Percentiles rank a stretch among this genome's conserved stretches.
phyloP scores from a whole-genome alignment of 92 coral and sea anemone genomes.

The Montipora capitata region DNA sequence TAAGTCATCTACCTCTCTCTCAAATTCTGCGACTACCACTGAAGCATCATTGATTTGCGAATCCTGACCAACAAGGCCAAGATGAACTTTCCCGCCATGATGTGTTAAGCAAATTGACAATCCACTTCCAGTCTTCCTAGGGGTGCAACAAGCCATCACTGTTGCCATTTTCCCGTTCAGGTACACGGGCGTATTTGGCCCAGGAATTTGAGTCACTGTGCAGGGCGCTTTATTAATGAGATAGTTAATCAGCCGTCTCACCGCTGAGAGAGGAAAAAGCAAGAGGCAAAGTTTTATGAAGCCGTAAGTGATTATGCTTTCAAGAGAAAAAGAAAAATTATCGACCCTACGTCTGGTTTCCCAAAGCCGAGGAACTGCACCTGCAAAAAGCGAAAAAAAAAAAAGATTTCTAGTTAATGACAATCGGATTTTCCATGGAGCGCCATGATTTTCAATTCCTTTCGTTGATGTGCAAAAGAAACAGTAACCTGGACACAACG shows the following conservation, averaged over 20 bases:
- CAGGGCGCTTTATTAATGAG: slow-evolving; percentile 81
- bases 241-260: slow-evolving; percentile 76
- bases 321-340: slow-evolving; percentile 74
- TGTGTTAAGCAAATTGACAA: slow-evolving; percentile 78
- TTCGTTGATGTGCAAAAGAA: too few relatives aligned
- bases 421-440: too few relatives aligned
- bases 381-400: slow-evolving; percentile 24
- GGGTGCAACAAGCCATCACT: slow-evolving; percentile 85
- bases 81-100: slow-evolving; percentile 80
- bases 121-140: slow-evolving; percentile 75
- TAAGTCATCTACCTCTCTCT: slow-evolving; percentile 78
- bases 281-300: slow-evolving; percentile 81
- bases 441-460: too few relatives aligned
- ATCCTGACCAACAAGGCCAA: slow-evolving; percentile 79
- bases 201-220: slow-evolving; percentile 79
- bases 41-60: slow-evolving; percentile 69
- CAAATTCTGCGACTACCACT: slow-evolving; percentile 80
- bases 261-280: slow-evolving; percentile 78
- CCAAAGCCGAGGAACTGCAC: slow-evolving; percentile 97
- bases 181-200: slow-evolving; percentile 87
- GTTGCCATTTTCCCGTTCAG: slow-evolving; percentile 90
- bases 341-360: slow-evolving; percentile 82
- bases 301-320: slow-evolving; percentile 70
- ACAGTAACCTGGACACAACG: too few relatives aligned
- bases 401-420: too few relatives aligned